Base-by-base conservation (phyloP, 2,113 vertebrate species). In the Zosterops hypoxanthus region DNA sequence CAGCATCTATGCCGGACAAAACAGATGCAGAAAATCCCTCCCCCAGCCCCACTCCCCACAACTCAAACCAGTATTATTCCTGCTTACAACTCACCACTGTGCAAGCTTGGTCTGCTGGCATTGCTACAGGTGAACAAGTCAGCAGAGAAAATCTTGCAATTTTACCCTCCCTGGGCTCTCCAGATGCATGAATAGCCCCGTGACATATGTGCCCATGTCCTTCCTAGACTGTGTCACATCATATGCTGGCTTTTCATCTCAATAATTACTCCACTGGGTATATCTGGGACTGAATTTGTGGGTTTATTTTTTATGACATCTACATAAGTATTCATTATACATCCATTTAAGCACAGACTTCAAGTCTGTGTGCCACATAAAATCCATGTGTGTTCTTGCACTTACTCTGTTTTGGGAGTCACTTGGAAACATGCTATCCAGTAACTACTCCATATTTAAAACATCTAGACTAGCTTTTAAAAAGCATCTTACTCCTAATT, bases 251-350 rank as follows among this genome's bases (percentile, higher is more conserved):
- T 84, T 78, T 82, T 68, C 41, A 66, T n/a, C 60, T 68, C 81
- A 52, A 3, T 70, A 56, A 82, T 81, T 88, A 78, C 77, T 64
- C 83, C 83, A 34, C 8, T 41, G 69, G 47, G 57, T 28, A 7
- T 10, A 44, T 39, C 63, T 68, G 31, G 15, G 79, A 42, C 66
- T 77, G 79, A 57, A 73, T 59, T 68, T 60, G 41, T 53, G 46
- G 21, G 31, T 57, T 91, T 85, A 57, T 9, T 86, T 84, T 92
- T 79, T 64, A 64, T 52, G 56, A 71, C 56, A 79, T 53, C 57
- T 79, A 61, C 84, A 95, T 72, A 79, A 82, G 25, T 52, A 53
- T 85, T 79, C 57, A 59, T 72, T 69, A 79, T 12, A 36, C 53
- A 59, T 39, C 46, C 33, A 79, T 14, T 66, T 71, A 75, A 79